Base-by-base conservation (phyloP, 2,888 invertebrate genomes). In the Pammene aurita region DNA sequence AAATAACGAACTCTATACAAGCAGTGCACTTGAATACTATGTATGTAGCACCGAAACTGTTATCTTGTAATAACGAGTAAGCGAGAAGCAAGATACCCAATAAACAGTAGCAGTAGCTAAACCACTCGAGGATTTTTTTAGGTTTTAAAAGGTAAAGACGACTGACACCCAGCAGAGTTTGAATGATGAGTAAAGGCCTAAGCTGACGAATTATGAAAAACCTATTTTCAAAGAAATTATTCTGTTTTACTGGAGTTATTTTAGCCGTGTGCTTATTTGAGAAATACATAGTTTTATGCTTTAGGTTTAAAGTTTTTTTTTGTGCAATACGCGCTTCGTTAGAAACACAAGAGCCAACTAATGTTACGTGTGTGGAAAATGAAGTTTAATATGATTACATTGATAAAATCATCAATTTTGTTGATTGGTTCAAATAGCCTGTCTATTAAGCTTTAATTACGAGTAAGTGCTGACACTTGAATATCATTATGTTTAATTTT, bases 121-220 rank as follows among this genome's bases (percentile, higher is more conserved):
- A 18, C 62, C 76, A 72, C 41, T 69, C 11, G 7, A 78, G 2
- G 0, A 76, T n/a, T 60, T 72, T 79, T 7, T 75, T 77, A 1
- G 66, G 74, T 18, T 77, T 75, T 0, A 85, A 63, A 7, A 87
- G 72, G 71, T 80, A 82, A 0, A 80, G 44, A 38, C 87, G 78
- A 65, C 83, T 83, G 1, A 85, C 73, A 2, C 83, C 87, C 7
- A 85, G 46, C 0, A 81, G 2, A 2, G 78, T 69, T 69, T 79
- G 79, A 0, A 75, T 7, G 18, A 66, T 67, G 46, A 85, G 75
- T 35, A 81, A 68, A 44, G 71, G 74, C 69, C 75, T 82, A 5
- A 82, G 71, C 42, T 80, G 76, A 10, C 74, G 70, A 13, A 79
- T 57, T 0, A 79, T 52, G 50, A 71, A 70, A 2, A 66, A n/a